Conservation (phyloP, 2,888 invertebrate species). For the Sycophila texana region DNA sequence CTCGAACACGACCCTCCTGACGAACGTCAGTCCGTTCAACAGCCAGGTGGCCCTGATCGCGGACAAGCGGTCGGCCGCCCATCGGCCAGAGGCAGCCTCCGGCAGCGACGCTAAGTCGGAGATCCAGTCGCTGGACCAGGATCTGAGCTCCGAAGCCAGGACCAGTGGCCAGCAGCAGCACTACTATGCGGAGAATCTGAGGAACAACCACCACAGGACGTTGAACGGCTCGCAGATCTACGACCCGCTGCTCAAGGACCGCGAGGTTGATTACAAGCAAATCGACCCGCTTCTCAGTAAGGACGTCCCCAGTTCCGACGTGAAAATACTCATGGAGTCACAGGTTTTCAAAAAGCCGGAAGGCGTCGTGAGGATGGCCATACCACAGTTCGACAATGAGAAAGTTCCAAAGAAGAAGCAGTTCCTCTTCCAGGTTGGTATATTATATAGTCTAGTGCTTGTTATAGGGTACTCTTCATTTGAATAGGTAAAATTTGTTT, state of each 20-base stretch:
- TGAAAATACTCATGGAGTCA: conserved; percentile 60
- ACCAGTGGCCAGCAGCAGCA: conserved; percentile 55
- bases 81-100: not conserved
- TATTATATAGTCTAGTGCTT: too few relatives aligned
- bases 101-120: conserved; percentile 11
- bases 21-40: conserved; percentile 73
- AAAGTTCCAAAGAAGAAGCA: not conserved
- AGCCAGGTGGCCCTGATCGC: conserved; percentile 69
- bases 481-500: too few relatives aligned
- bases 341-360: conserved; percentile 58
- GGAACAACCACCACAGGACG: conserved; percentile 65
- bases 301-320: conserved; percentile 42
- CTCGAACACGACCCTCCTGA: conserved; percentile 70
- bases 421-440: conserved; percentile 58
- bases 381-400: conserved; percentile 60
- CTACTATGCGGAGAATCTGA: conserved; percentile 72
- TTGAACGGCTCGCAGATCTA: conserved; percentile 66
- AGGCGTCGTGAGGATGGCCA: conserved; percentile 21
- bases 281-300: conserved; percentile 64
- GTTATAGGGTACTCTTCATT: too few relatives aligned
- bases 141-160: conserved; percentile 2
- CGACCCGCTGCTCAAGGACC: conserved; percentile 63
- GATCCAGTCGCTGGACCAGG: conserved; percentile 9
- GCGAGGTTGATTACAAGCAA: conserved; percentile 67
- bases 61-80: conserved; percentile 56